These are phyloP conservation scores for Zonotrichia leucophrys DNA, from an alignment of 2,113 vertebrate species.

Conservation along the genomic window DNA sequence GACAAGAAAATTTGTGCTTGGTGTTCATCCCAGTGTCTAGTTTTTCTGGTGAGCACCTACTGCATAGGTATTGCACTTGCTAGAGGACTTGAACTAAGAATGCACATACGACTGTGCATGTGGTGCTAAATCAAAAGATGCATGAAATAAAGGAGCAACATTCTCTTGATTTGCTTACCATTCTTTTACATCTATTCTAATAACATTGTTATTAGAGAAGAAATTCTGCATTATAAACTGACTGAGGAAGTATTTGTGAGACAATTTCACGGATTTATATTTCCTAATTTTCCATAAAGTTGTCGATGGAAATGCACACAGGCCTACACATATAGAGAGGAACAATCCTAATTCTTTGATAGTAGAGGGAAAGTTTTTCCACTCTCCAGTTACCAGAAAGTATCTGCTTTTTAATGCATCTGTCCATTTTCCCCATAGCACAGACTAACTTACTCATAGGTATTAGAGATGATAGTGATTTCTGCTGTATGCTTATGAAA, in stretches of 20 bases:
- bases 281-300: background rate
- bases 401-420: background rate
- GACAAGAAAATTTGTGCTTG: background rate
- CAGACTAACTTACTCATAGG: background rate
- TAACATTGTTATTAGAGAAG: background rate
- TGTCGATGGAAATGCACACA: background rate
- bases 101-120: background rate
- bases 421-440: background rate
- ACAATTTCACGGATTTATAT: background rate
- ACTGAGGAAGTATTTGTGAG: background rate
- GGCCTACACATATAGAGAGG: background rate
- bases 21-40: background rate
- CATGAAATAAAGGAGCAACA: background rate
- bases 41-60: background rate
- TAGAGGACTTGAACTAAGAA: background rate
- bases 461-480: background rate
- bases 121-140: background rate
- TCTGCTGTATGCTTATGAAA: background rate
- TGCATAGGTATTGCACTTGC: background rate
- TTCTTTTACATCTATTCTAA: background rate
- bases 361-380: background rate
- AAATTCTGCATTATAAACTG: background rate
- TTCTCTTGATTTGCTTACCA: background rate
- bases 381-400: background rate
- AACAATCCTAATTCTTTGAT: background rate